These are phyloP conservation scores for Pagetopsis macropterus DNA, from an alignment of 2,797 vertebrate species.

Conservation along the genomic window DNA sequence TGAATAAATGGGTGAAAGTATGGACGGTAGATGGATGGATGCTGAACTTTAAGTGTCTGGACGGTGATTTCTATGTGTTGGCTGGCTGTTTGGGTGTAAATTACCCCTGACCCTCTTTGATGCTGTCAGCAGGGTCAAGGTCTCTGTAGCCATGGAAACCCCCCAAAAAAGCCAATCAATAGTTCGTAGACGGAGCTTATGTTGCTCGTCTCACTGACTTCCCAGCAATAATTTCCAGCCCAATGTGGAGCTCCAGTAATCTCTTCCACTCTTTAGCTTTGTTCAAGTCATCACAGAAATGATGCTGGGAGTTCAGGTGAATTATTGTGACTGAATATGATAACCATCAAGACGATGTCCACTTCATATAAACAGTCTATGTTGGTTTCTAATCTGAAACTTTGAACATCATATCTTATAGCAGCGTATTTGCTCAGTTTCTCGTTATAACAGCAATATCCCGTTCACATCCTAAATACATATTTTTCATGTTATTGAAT, in stretches of 20 bases:
- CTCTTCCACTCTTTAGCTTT: too few relatives aligned
- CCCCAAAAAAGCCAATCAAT: conserved; percentile 15
- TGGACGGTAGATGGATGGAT: not conserved
- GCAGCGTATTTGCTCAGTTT: too few relatives aligned
- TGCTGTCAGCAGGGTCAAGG: conserved; percentile 18
- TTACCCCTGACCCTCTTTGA: conserved; percentile 23
- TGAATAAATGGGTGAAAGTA: too few relatives aligned
- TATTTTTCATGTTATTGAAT: too few relatives aligned
- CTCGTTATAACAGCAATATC: too few relatives aligned
- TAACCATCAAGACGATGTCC: too few relatives aligned
- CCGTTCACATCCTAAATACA: too few relatives aligned
- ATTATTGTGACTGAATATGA: not conserved
- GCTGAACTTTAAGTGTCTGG: conserved; percentile 33
- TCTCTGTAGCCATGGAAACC: conserved; percentile 41
- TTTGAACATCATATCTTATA: too few relatives aligned
- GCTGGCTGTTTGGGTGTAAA: conserved; percentile 46
- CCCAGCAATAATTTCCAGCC: not conserved
- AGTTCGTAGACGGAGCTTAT: not conserved
- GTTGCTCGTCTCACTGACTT: not conserved
- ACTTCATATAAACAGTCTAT: too few relatives aligned
- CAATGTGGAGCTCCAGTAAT: not conserved
- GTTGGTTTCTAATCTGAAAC: too few relatives aligned
- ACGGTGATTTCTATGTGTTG: conserved; percentile 41
- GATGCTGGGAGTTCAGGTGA: not conserved
- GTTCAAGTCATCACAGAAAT: too few relatives aligned